Conservation (phyloP, 2,888 invertebrate genomes). For the Belgica antarctica region DNA sequence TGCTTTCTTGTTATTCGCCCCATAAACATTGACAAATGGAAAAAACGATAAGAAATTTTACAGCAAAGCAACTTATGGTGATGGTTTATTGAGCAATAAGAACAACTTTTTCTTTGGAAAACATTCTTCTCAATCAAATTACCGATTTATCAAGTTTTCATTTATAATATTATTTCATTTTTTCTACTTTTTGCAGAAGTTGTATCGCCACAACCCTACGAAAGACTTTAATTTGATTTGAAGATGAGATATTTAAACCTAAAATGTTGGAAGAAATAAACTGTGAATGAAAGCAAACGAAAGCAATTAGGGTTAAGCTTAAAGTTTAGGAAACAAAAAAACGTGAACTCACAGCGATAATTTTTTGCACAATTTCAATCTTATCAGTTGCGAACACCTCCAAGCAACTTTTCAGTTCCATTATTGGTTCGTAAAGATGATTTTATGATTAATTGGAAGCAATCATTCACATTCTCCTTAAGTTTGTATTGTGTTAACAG, state of each 20-base stretch:
- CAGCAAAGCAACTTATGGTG: too few relatives aligned
- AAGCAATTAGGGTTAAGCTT: conserved; percentile 6
- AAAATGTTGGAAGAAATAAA: conserved; percentile 1
- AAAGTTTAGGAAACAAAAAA: neutral
- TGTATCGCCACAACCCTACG: conserved; percentile 86
- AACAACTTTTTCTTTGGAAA: too few relatives aligned
- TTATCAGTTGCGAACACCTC: neutral
- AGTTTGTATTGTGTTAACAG: neutral
- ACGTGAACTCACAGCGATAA: neutral
- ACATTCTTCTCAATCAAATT: neutral
- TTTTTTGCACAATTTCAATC: neutral
- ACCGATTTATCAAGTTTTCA: too few relatives aligned
- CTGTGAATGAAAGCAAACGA: conserved; percentile 13
- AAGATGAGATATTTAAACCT: neutral
- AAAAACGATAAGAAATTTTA: too few relatives aligned
- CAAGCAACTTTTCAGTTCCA: too few relatives aligned
- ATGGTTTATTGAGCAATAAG: too few relatives aligned
- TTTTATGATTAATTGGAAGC: neutral
- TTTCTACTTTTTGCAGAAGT: conserved; percentile 76
- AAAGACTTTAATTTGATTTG: conserved; percentile 72
- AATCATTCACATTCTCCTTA: neutral
- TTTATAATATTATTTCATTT: conserved; percentile 52
- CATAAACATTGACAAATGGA: too few relatives aligned
- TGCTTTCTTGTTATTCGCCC: too few relatives aligned
- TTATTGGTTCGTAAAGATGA: too few relatives aligned